Evolutionary conservation across 1,140 invertebrate species (phyloP).

Genomic region (Bathynomus jamesi): DNA sequence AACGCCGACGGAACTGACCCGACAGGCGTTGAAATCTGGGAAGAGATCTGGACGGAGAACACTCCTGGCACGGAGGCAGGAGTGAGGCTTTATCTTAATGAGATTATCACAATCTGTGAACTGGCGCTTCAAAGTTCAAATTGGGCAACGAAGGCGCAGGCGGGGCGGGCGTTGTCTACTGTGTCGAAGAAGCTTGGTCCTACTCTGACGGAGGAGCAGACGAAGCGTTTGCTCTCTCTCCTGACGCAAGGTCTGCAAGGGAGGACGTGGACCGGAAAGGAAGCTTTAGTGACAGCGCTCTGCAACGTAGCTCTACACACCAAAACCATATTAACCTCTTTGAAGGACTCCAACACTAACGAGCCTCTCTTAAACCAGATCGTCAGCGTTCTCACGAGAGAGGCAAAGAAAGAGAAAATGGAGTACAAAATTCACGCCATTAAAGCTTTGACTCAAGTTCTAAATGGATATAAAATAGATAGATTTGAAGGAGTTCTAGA

Average conservation of each 20-base stretch:
- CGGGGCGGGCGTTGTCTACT: constrained; percentile 68
- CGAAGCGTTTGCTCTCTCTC: constrained; percentile 58
- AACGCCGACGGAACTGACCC: constrained; percentile 47
- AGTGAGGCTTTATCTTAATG: constrained; percentile 63
- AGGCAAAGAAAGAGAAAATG: constrained; percentile 69
- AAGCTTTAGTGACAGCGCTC: constrained; percentile 66
- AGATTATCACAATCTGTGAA: constrained; percentile 62
- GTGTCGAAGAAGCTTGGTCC: constrained; percentile 64
- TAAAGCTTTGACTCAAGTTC: constrained; percentile 59
- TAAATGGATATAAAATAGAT: constrained; percentile 63
- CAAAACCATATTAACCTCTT: constrained; percentile 57
- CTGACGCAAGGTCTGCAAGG: constrained; percentile 62
- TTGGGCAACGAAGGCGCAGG: constrained; percentile 79
- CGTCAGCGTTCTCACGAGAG: constrained; percentile 61
- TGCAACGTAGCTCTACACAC: constrained; percentile 51
- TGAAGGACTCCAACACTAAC: constrained; percentile 30
- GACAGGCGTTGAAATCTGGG: constrained; percentile 51
- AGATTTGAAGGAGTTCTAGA: constrained; percentile 69
- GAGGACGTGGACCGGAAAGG: constrained; percentile 81
- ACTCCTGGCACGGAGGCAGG: constrained; percentile 75
- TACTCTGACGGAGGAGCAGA: constrained; percentile 56
- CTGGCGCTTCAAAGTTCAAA: constrained; percentile 65
- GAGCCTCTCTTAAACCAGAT: constrained; percentile 43
- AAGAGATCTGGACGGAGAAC: constrained; percentile 80
- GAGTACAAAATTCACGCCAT: constrained; percentile 67